phyloP scores from a whole-genome alignment of 2,113 vertebrate species.

The Centrocercus urophasianus region DNA sequence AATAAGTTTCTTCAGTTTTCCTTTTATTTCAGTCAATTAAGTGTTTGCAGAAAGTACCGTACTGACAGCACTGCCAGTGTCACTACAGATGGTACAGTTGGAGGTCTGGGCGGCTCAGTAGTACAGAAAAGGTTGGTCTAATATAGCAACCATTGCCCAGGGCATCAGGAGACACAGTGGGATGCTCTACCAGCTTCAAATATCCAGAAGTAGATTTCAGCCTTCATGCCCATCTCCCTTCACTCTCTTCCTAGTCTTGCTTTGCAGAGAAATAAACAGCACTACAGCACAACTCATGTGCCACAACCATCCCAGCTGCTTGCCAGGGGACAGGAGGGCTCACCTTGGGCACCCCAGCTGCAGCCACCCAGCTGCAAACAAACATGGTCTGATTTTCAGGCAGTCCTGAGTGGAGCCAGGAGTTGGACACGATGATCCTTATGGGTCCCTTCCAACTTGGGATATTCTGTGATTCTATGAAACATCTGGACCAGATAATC shows the following conservation, averaged over 20 bases:
- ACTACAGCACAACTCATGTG: neutral
- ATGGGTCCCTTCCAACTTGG: too few species aligned
- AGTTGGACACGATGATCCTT: too few species aligned
- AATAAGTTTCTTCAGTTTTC: neutral
- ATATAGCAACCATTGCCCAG: fast-evolving
- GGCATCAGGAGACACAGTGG: neutral
- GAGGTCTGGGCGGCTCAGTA: neutral
- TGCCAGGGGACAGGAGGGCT: neutral
- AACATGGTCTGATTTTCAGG: neutral
- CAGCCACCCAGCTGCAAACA: neutral
- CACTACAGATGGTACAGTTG: neutral
- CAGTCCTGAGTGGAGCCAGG: too few species aligned
- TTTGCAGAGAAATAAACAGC: neutral
- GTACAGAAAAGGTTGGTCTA: neutral
- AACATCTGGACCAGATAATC: neutral
- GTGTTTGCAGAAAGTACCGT: neutral
- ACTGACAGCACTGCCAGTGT: neutral
- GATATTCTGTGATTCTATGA: too few species aligned
- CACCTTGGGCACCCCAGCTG: neutral
- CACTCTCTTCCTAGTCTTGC: neutral
- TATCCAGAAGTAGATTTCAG: neutral
- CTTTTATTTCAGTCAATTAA: neutral
- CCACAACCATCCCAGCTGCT: neutral
- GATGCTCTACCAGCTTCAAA: neutral
- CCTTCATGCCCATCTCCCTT: neutral